A percentile compares a stretch with the other conserved stretches of the same genome.
phyloP scores from a whole-genome alignment of 2,797 vertebrate genomes.

The Taeniopygia guttata region DNA sequence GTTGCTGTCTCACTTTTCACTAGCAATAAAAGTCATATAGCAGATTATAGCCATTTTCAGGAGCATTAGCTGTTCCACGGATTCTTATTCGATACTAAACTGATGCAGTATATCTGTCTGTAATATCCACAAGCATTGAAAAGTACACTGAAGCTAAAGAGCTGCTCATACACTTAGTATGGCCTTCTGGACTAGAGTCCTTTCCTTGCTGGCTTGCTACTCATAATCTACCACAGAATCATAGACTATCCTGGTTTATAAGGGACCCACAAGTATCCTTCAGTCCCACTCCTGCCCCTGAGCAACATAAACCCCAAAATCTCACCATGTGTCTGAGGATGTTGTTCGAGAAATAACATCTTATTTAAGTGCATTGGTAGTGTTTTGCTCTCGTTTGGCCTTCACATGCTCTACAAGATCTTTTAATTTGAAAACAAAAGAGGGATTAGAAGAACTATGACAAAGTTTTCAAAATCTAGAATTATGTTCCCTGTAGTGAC shows the following conservation, averaged over 20 bases:
- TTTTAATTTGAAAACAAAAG: not conserved
- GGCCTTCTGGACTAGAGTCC: not conserved
- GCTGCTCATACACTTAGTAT: not conserved
- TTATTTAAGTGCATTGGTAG: not conserved
- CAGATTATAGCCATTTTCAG: not conserved
- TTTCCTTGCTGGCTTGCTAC: not conserved
- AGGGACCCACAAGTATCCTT: not conserved
- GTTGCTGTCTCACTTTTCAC: not conserved
- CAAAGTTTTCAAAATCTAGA: not conserved
- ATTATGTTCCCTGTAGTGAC: not conserved
- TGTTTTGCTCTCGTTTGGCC: not conserved
- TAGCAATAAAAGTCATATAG: not conserved
- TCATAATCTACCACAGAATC: not conserved
- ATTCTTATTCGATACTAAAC: not conserved
- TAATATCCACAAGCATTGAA: not conserved
- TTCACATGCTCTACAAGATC: not conserved
- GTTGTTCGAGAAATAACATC: accelerated
- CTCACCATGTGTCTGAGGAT: not conserved
- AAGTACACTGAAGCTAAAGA: not conserved
- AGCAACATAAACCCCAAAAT: not conserved
- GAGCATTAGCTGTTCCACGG: not conserved
- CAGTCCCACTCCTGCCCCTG: not conserved
- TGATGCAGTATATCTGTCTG: not conserved
- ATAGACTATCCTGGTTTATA: not conserved
- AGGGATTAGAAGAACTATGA: not conserved